Conservation (phyloP, 2,113 vertebrate genomes). For the Malurus cyaneus region DNA sequence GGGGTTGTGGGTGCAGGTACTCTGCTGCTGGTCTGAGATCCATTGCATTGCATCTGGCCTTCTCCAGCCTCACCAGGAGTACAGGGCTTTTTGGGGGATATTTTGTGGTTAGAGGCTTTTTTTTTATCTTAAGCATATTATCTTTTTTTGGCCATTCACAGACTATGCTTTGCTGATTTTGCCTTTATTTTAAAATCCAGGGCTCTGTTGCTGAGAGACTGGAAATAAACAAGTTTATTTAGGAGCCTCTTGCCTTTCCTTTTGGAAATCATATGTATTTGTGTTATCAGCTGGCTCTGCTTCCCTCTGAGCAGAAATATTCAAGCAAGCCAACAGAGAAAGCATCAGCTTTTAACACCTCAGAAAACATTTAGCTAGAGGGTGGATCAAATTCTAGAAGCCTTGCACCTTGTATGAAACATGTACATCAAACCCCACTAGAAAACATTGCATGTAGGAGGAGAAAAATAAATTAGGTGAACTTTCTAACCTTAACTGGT, state of each 20-base stretch:
- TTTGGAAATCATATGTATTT: neutral
- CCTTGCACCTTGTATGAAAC: neutral
- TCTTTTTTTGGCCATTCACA: neutral
- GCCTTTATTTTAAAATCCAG: slow-evolving; percentile 27
- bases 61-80: neutral
- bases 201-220: slow-evolving; percentile 35
- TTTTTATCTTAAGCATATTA: neutral
- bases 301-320: slow-evolving; percentile 2
- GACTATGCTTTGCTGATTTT: neutral
- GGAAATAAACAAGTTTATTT: slow-evolving; percentile 47
- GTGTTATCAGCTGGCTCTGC: slow-evolving; percentile 22
- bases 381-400: neutral
- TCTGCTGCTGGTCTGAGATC: neutral
- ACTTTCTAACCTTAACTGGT: neutral
- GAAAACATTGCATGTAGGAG: neutral
- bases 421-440: neutral
- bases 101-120: neutral
- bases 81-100: neutral
- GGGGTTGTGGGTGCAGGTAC: neutral
- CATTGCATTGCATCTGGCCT: neutral
- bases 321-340: neutral
- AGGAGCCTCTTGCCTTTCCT: slow-evolving; percentile 18
- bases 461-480: neutral
- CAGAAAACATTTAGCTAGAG: neutral
- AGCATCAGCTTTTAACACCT: neutral